Evolutionary conservation across 2,113 vertebrate genomes (phyloP).

Genomic region (Vidua chalybeata): DNA sequence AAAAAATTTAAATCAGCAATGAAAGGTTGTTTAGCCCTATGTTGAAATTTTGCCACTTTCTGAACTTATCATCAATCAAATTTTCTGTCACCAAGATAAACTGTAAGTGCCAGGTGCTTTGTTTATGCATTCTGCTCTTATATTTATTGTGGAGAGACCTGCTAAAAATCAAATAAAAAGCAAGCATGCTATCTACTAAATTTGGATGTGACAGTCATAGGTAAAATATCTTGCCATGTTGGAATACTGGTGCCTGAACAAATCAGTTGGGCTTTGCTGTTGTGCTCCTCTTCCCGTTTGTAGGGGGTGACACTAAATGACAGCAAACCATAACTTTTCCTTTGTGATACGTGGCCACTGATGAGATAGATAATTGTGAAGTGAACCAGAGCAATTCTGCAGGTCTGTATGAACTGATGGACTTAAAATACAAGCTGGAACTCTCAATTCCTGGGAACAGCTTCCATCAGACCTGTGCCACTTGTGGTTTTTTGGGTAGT

Average conservation of each 20-base stretch:
- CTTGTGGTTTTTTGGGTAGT: not conserved
- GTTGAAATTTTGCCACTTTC: constrained; percentile 47
- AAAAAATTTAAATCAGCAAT: not conserved
- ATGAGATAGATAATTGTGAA: not conserved
- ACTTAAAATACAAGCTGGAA: not conserved
- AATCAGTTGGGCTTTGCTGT: not conserved
- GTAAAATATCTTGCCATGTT: constrained; percentile 1
- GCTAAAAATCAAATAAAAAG: constrained; percentile 54
- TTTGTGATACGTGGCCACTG: not conserved
- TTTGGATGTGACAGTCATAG: constrained; percentile 46
- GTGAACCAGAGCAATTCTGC: not conserved
- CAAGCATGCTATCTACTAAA: constrained; percentile 39
- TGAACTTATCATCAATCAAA: constrained; percentile 59
- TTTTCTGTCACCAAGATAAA: constrained; percentile 46
- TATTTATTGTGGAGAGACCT: constrained; percentile 44
- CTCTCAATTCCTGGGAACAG: not conserved
- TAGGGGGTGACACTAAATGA: not conserved
- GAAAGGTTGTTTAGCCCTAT: constrained; percentile 32
- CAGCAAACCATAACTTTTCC: not conserved
- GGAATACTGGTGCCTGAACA: not conserved
- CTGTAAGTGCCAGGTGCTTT: constrained; percentile 3
- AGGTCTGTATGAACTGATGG: not conserved
- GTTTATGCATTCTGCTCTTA: constrained; percentile 47
- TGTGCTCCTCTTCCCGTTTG: not conserved
- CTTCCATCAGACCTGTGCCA: not conserved